Conservation (phyloP, 2,797 vertebrate genomes). For the Chelon labrosus region DNA sequence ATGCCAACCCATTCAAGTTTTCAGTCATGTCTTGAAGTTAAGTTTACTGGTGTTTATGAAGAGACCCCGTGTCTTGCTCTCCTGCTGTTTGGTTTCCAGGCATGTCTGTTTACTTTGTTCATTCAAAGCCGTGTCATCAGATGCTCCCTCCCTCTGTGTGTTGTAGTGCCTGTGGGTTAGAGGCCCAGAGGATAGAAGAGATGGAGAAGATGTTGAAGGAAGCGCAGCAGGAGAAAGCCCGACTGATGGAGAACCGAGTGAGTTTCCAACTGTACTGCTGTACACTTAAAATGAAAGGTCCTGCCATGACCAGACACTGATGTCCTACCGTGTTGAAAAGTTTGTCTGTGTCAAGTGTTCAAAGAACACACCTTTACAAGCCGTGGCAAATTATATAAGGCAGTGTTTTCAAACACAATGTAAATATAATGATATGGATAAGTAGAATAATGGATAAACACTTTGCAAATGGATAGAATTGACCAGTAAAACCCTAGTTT, state of each 20-base stretch:
- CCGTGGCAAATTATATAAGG: not conserved
- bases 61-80: constrained; percentile 43
- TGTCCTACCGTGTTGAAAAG: not conserved
- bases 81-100: constrained; percentile 49
- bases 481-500: not conserved
- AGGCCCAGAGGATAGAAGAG: constrained; percentile 93
- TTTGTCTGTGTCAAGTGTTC: not conserved
- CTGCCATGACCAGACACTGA: not conserved
- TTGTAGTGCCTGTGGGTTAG: constrained; percentile 87
- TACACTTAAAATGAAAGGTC: constrained; percentile 1
- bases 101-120: constrained; percentile 56
- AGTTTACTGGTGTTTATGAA: constrained; percentile 41
- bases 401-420: not conserved
- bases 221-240: constrained; percentile 93
- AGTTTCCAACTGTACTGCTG: constrained; percentile 55
- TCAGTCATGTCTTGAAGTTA: constrained; percentile 60
- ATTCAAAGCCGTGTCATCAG: constrained; percentile 42
- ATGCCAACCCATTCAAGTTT: constrained; percentile 80
- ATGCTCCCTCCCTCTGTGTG: constrained; percentile 61
- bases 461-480: too few species aligned
- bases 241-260: constrained; percentile 93
- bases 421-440: not conserved
- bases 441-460: not conserved
- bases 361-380: not conserved
- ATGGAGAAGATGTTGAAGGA: constrained; percentile 98